Evolutionary conservation across 2,113 vertebrate species (phyloP).

Genomic region (Anseranas semipalmata): DNA sequence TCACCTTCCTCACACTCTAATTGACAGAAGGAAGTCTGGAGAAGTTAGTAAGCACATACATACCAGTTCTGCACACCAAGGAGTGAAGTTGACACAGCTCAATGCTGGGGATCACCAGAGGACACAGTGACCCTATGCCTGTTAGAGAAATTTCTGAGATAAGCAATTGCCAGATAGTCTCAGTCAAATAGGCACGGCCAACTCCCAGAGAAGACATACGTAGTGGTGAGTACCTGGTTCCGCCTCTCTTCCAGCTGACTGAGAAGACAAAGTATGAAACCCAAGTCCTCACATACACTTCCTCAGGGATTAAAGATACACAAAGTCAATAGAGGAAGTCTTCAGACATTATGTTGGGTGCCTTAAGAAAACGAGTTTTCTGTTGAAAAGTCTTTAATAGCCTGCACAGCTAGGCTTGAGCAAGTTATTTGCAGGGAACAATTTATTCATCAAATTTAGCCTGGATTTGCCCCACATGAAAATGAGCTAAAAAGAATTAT

Average conservation of each 20-base stretch:
- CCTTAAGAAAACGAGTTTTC: constrained; percentile 6
- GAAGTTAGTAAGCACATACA: neutral
- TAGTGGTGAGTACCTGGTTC: neutral
- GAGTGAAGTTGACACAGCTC: neutral
- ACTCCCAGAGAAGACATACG: neutral
- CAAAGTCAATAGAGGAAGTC: neutral
- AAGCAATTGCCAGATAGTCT: neutral
- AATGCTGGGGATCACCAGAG: neutral
- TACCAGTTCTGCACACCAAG: neutral
- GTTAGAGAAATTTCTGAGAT: neutral
- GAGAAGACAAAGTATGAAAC: neutral
- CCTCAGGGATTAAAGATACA: neutral
- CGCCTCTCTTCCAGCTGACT: neutral
- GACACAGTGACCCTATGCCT: neutral
- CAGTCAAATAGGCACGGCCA: neutral
- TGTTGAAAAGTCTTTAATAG: neutral
- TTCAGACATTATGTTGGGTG: neutral
- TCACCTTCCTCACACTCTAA: neutral
- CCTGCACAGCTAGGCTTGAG: neutral
- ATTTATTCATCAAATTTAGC: constrained; percentile 28
- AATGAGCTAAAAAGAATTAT: constrained; percentile 46
- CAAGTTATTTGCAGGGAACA: neutral
- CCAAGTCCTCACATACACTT: neutral
- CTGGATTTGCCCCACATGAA: constrained; percentile 13
- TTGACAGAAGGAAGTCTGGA: neutral